These are phyloP conservation scores for Guaruba guarouba DNA, from an alignment of 2,113 vertebrate species.

Conservation along the genomic window DNA sequence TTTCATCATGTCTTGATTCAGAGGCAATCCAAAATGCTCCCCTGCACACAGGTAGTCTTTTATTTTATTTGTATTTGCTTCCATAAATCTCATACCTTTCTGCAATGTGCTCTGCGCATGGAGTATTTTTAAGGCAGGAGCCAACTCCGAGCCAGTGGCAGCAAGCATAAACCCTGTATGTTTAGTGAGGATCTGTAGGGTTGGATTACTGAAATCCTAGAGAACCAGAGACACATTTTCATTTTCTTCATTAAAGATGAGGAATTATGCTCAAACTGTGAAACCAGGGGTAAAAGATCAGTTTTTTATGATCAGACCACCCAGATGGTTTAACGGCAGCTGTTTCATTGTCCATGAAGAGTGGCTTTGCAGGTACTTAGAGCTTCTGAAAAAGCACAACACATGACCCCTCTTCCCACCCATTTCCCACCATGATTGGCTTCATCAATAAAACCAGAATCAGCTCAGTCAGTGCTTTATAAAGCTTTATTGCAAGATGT, in stretches of 20 bases:
- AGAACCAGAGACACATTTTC: not conserved
- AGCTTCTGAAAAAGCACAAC: not conserved
- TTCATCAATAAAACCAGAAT: not conserved
- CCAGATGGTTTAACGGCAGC: not conserved
- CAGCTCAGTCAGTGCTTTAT: conserved; percentile 48
- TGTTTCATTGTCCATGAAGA: not conserved
- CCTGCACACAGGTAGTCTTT: not conserved
- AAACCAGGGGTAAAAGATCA: not conserved
- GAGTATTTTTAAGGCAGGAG: not conserved
- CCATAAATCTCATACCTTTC: not conserved
- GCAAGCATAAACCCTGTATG: not conserved
- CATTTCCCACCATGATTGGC: not conserved
- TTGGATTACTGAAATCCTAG: not conserved
- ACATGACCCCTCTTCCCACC: not conserved
- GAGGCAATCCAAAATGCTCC: not conserved
- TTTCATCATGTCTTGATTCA: not conserved
- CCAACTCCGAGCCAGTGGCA: not conserved
- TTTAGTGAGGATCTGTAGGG: not conserved
- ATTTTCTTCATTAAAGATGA: not conserved
- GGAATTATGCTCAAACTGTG: not conserved
- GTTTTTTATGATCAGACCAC: not conserved
- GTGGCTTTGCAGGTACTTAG: not conserved
- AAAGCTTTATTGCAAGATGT: conserved; percentile 78
- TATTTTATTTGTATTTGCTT: not conserved
- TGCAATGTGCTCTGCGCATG: accelerated